Evolutionary conservation across 2,888 invertebrate species (phyloP), one percentile per base, ranked within the genome.

Genomic region (Nineta flava): DNA sequence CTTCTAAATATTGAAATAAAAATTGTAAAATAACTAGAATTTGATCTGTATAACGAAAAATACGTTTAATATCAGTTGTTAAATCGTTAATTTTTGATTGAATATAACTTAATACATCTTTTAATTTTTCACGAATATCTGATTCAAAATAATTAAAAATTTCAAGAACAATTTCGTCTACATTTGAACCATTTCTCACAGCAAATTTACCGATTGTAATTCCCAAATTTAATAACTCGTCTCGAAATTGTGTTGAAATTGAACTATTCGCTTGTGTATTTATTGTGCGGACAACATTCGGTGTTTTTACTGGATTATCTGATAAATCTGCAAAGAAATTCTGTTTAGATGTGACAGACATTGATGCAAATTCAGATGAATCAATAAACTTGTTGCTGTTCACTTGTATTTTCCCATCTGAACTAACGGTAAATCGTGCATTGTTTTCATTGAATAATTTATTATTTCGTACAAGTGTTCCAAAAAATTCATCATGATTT

Each of bases 401-500:
- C 6, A 53, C 51, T 48, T 47, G 7, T 12, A 53, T 17, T 40
- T 43, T 32, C 2, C 53, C 53, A 42, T 53, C 51, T 17, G 45
- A 2, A 10, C 49, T 48, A 7, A 53, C 51, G 16, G 51, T 51
- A 35, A 47, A 53, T 43, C 51, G 32, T n/a, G 49, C 59, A 47
- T 68, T 68, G 56, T 72, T 67, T 43, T 67, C 60, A 55, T 73
- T 73, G 9, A 73, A 47, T 31, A 73, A 69, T 55, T 72, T 73
- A 59, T 73, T 73, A 38, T 72, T 70, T 49, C 62, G 61, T 0
- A 71, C 60, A 0, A 71, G 66, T 54, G 70, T 68, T 1, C 71
- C 66, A 55, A 73, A 73, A 57, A 69, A 73, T 46, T 72, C 69
- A 54, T 73, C 71, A 54, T 70, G 72, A 58, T 73, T 62, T 9